Base-by-base conservation (phyloP, 2,113 vertebrate species). In the Gambusia holbrooki region DNA sequence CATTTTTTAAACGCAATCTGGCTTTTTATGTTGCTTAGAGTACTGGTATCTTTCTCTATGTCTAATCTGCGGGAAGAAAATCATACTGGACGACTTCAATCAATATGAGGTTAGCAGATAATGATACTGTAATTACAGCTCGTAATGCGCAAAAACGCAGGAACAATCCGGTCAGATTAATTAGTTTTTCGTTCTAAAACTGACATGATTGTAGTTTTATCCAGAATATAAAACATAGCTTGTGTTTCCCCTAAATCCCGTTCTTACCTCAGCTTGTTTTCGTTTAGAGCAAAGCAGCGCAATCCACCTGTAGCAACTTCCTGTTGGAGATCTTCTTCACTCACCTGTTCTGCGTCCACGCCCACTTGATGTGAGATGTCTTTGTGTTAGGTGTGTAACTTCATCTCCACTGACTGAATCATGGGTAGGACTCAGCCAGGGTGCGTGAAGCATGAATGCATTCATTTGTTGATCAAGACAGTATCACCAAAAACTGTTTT, bases 331-430 rank as follows among this genome's bases (percentile, higher is more conserved):
- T n/a, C 64, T 75, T 12, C 64, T 66, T 1, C 13, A 1, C 54
- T 68, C 84, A 90, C 91, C 90, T 92, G 87, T 65, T 14, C 45
- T 8, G 40, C 1, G 84, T 2, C 69, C 89, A 88, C 89, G 79
- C 87, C 90, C 83, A 87, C 79, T 68, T 14, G 3, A 2, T n/a
- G 5, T 3, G n/a, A 45, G 35, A 45, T 1, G 22, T 40, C 64
- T 32, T 48, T 48, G 45, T 48, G 28, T 14, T 33, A 5, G 17
- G 2, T 10, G 32, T 75, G 54, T 14, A 58, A 29, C n/a, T 25
- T 28, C 27, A 48, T 17, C 45, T 48, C 45, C 45, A 30, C 54
- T 22, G 48, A 29, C 32, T 33, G 22, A n/a, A n/a, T 58, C 5
- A 3, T n/a, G 25, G 3, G 25, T 3, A n/a, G 25, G 10, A 58